These are phyloP conservation scores for Cassiopea xamachana DNA, from an alignment of 30 jellyfish, hydroid and myxozoan genomes.

Conservation along the genomic window DNA sequence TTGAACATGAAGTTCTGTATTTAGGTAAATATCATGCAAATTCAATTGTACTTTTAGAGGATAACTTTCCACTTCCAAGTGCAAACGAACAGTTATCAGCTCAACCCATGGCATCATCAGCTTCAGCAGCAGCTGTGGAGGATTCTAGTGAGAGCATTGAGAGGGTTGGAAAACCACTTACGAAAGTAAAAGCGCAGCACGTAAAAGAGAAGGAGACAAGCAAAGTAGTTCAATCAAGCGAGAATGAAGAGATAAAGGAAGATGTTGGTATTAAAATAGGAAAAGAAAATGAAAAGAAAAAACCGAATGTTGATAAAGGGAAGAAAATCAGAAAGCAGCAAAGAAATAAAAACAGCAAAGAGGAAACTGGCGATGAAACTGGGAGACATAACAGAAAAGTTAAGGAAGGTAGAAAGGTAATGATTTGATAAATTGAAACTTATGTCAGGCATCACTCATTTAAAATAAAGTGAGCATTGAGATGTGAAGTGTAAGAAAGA, in stretches of 20 bases:
- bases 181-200: slow-evolving; percentile 16
- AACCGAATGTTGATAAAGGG: slow-evolving; percentile 38
- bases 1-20: too few relatives aligned
- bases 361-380: background rate
- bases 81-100: background rate
- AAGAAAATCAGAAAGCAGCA: slow-evolving; percentile 1
- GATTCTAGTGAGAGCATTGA: slow-evolving; percentile 1
- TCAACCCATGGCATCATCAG: slow-evolving; percentile 10
- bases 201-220: slow-evolving; percentile 35
- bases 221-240: background rate
- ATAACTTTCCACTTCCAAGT: slow-evolving; percentile 43
- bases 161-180: slow-evolving; percentile 5
- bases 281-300: slow-evolving; percentile 11
- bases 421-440: background rate
- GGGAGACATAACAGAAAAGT: background rate
- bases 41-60: slow-evolving; percentile 14
- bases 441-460: too few relatives aligned
- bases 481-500: too few relatives aligned
- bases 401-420: background rate
- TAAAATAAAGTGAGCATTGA: too few relatives aligned
- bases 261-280: slow-evolving; percentile 3
- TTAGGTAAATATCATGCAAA: too few relatives aligned
- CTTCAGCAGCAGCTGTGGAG: slow-evolving; percentile 16
- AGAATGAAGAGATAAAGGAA: background rate
- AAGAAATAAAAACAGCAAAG: background rate